Evolutionary conservation across 23 tunicate species (phyloP), one percentile per base, ranked within the genome.

Genomic region (Trididemnum nubilum): DNA sequence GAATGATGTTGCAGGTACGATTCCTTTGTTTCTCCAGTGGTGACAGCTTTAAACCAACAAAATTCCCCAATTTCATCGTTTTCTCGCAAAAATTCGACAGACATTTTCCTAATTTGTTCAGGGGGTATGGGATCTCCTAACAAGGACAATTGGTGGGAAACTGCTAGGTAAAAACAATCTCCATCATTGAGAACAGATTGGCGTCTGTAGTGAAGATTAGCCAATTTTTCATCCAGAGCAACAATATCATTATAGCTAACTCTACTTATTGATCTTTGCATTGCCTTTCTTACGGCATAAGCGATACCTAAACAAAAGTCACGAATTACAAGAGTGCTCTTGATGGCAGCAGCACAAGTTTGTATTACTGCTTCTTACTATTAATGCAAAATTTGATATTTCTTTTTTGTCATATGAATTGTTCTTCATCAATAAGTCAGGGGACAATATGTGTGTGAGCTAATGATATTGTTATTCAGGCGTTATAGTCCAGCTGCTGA

Each of bases 151-250:
- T 91, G 97, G 61, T 81, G 77, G n/a, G 77, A 73, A 7, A 91
- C 76, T 19, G 97, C 90, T 35, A 66, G 78, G 73, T 81, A 91
- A 50, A 91, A 85, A 44, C 84, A 64, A 81, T 91, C 85, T 23
- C 97, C 97, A 69, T 91, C 97, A 29, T 52, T 57, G 5, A 57
- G 22, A 7, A 52, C 67, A 3, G 81, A 77, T 27, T 33, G 38
- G 2, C 81, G 66, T 18, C 37, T 52, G 2, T 51, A 33, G 2
- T 54, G 36, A 15, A 34, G 81, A 7, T 32, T 26, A 12, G 18
- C 27, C 39, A 77, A 37, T 1, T 27, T 57, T n/a, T 52, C 37
- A 54, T 77, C 81, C 37, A 77, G 31, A 26, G 51, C 51, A 18
- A 57, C 31, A 33, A 77, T 77, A 58, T 73, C 78, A 73, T 40